These are phyloP conservation scores for Melanogrammus aeglefinus DNA, from an alignment of 2,797 vertebrate species.

Conservation along the genomic window DNA sequence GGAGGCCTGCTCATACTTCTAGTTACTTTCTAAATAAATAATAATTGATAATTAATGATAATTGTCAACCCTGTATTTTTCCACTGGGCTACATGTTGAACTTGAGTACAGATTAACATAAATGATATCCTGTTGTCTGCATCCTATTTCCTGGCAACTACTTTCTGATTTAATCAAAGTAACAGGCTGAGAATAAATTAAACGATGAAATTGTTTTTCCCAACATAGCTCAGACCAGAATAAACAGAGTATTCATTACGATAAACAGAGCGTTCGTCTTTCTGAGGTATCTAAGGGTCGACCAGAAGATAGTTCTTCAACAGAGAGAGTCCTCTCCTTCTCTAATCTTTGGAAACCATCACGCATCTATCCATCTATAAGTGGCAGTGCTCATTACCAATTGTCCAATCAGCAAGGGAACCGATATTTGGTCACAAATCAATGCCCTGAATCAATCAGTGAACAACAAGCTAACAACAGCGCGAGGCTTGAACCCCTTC, in stretches of 20 bases:
- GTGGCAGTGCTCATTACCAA: no score
- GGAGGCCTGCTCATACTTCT: no score
- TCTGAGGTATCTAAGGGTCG: no score
- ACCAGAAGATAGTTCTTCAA: no score
- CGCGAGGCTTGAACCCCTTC: neutral
- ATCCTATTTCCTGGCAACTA: neutral
- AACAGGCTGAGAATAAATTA: neutral
- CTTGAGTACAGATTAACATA: neutral
- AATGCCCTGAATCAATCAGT: neutral
- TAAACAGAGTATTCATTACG: neutral
- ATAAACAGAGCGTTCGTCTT: no score
- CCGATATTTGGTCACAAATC: neutral
- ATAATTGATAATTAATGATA: neutral
- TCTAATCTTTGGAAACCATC: no score
- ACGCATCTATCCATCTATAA: no score
- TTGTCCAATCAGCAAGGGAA: neutral
- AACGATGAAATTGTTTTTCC: no score
- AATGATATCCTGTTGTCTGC: neutral
- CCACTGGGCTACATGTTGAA: neutral
- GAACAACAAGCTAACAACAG: neutral
- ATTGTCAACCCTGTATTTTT: neutral
- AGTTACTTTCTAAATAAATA: neutral
- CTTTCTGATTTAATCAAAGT: slow-evolving; percentile 1
- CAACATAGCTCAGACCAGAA: neutral
- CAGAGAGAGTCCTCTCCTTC: no score